These are phyloP conservation scores for Tenualosa thibaudeaui DNA, from an alignment of 2,797 vertebrate species.

Conservation along the genomic window DNA sequence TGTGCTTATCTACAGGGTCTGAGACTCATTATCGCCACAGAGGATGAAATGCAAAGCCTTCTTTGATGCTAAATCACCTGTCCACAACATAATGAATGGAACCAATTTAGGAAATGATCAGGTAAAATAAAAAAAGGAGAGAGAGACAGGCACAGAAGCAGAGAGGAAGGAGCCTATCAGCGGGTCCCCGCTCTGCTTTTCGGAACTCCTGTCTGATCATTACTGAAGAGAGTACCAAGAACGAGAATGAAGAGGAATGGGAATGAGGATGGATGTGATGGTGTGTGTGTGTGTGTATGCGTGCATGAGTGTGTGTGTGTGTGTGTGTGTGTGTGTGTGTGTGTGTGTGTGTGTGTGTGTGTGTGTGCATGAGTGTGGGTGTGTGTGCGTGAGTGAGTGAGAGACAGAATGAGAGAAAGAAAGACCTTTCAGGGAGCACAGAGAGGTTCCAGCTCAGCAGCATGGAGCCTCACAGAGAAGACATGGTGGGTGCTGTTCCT, in stretches of 20 bases:
- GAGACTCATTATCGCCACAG: constrained; percentile 74
- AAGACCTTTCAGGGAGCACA: background rate
- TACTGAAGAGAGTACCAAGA: constrained; percentile 72
- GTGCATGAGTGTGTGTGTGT: background rate
- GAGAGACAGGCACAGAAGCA: constrained; percentile 64
- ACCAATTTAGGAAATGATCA: constrained; percentile 91
- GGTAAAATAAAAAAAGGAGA: constrained; percentile 81
- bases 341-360: too few species aligned
- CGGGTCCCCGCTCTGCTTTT: constrained; percentile 58
- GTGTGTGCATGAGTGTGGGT: background rate
- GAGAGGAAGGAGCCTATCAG: constrained; percentile 5
- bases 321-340: background rate
- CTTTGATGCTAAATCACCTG: constrained; percentile 87
- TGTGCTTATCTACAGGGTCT: constrained; percentile 75
- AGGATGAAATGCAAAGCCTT: constrained; percentile 65
- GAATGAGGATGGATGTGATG: background rate
- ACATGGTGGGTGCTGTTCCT: background rate
- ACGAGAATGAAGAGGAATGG: constrained; percentile 52
- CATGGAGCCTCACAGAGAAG: background rate
- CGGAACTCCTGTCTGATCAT: constrained; percentile 79
- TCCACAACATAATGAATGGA: constrained; percentile 88
- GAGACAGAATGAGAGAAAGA: background rate
- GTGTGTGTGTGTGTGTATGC: background rate
- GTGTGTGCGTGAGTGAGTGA: background rate
- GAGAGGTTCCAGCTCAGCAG: background rate